These are phyloP conservation scores for Acutogordius australiensis DNA, from an alignment of 2,888 invertebrate species.

Conservation along the genomic window DNA sequence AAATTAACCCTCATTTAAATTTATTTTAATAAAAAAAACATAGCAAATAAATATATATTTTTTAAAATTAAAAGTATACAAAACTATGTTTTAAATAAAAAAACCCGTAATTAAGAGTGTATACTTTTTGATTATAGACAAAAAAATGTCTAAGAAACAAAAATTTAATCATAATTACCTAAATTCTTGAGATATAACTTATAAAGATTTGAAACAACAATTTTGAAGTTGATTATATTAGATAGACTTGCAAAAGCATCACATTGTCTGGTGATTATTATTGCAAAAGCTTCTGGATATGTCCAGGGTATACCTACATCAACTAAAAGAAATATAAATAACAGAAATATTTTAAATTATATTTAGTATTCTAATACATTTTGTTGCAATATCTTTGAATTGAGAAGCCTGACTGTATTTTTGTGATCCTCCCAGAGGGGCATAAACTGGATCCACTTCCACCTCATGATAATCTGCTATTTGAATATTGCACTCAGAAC, in stretches of 20 bases:
- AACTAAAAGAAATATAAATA: background rate
- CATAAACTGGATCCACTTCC: background rate
- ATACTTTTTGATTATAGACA: no score
- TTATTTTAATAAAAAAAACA: no score
- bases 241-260: background rate
- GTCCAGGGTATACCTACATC: constrained; percentile 1
- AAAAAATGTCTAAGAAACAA: no score
- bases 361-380: background rate
- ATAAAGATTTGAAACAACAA: background rate
- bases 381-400: background rate
- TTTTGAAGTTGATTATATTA: background rate
- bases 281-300: constrained; percentile 7
- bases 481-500: constrained; percentile 1
- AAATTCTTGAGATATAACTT: background rate
- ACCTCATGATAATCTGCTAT: background rate
- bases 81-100: no score
- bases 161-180: background rate
- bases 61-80: no score
- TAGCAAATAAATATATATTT: no score
- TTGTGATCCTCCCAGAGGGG: background rate
- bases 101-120: no score
- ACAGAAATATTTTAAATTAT: background rate
- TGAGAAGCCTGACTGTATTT: background rate
- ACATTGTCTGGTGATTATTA: background rate
- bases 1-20: no score